A percentile compares a stretch with the other conserved stretches of the same genome.
Conservation (phyloP, 1,140 invertebrate species). For the Aculops lycopersici region DNA sequence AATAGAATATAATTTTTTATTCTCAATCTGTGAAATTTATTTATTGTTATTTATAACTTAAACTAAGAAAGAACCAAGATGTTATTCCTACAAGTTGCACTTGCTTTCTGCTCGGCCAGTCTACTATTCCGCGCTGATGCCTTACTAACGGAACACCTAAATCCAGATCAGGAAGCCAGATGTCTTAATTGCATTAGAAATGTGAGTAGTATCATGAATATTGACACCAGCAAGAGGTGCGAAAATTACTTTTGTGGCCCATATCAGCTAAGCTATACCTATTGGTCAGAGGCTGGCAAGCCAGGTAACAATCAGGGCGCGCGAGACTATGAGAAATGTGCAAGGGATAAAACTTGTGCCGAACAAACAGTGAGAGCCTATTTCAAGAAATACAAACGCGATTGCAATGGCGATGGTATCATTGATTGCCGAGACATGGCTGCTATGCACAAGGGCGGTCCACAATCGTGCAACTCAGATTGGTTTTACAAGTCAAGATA, state of each 20-base stretch:
- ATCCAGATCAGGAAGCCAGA: neutral
- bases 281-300: slow-evolving; percentile 35
- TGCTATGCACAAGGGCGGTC: slow-evolving; percentile 2
- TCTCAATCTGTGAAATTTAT: no score
- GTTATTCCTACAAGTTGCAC: no score
- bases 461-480: slow-evolving; percentile 3
- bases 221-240: neutral
- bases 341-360: slow-evolving; percentile 37
- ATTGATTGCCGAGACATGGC: slow-evolving; percentile 9
- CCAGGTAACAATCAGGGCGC: slow-evolving; percentile 18
- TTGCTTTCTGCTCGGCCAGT: no score
- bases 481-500: slow-evolving; percentile 7
- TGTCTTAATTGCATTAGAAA: neutral
- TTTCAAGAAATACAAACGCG: slow-evolving; percentile 30
- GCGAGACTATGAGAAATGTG: slow-evolving; percentile 33
- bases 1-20: no score
- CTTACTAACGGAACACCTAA: no score
- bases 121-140: no score
- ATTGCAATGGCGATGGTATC: slow-evolving; percentile 38
- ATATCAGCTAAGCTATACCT: slow-evolving; percentile 29
- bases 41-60: no score
- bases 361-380: slow-evolving; percentile 35
- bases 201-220: neutral
- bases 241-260: slow-evolving; percentile 28
- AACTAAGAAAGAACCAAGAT: no score